Percentiles rank a stretch among this genome's conserved stretches.
Conservation (phyloP, 1,140 invertebrate species). For the Orius laevigatus region DNA sequence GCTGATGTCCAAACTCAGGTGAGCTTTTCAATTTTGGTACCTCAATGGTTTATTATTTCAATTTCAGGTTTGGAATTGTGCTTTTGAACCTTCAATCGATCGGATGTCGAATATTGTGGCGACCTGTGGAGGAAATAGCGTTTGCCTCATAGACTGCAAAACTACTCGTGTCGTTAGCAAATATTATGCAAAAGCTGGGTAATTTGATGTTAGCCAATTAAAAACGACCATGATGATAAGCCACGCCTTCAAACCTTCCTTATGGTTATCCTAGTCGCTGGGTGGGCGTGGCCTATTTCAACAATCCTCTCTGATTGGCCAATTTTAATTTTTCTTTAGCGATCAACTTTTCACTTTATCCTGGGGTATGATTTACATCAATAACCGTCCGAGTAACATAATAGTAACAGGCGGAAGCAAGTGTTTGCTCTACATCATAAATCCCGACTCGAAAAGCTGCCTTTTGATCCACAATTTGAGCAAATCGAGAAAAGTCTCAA, state of each 20-base stretch:
- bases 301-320: neutral
- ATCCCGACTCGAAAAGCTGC: conserved; percentile 15
- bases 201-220: too few species aligned
- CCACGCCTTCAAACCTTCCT: too few species aligned
- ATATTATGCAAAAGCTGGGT: conserved; percentile 25
- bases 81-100: conserved; percentile 29
- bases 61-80: conserved; percentile 31
- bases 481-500: conserved; percentile 7
- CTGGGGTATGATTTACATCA: neutral
- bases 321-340: neutral
- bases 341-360: conserved; percentile 9
- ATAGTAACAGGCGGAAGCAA: conserved; percentile 29
- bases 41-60: conserved; percentile 1
- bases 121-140: conserved; percentile 33
- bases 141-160: conserved; percentile 32
- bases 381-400: conserved; percentile 25
- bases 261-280: conserved; percentile 8
- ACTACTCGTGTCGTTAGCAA: conserved; percentile 31
- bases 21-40: conserved; percentile 1
- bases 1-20: conserved; percentile 27
- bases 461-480: neutral
- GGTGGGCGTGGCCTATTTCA: neutral
- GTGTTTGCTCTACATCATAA: conserved; percentile 24
- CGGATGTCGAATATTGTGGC: conserved; percentile 27
- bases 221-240: too few species aligned